A percentile compares a stretch with the other conserved stretches of the same genome.
phyloP scores from a whole-genome alignment of 1,140 invertebrate genomes.

The Hycleus phaleratus region DNA sequence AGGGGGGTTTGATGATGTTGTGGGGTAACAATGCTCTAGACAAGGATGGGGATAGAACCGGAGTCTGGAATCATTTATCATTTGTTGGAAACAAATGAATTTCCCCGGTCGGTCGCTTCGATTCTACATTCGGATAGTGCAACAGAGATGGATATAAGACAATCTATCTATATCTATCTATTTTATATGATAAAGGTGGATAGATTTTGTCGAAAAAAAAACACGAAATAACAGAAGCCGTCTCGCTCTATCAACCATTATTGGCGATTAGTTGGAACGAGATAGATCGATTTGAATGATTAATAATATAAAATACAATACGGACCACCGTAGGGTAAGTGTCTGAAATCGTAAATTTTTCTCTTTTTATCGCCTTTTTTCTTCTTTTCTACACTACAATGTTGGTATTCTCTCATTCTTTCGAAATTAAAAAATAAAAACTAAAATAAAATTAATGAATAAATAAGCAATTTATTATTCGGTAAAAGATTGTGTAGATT shows the following conservation, averaged over 20 bases:
- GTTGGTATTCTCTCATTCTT: no score
- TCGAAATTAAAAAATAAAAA: constrained; percentile 1
- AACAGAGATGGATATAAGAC: constrained; percentile 2
- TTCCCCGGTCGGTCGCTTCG: constrained; percentile 22
- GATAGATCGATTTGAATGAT: constrained; percentile 19
- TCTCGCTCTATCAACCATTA: neutral
- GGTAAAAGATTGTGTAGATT: neutral
- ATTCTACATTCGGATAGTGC: constrained; percentile 27
- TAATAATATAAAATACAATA: constrained; percentile 27
- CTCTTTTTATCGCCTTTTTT: neutral
- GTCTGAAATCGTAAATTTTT: neutral
- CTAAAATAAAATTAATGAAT: constrained; percentile 15
- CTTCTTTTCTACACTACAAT: no score
- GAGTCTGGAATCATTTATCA: constrained; percentile 30
- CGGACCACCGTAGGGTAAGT: constrained; percentile 13
- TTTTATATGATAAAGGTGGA: no score
- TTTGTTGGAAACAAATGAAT: constrained; percentile 35
- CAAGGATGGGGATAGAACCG: neutral
- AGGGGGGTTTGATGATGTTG: no score
- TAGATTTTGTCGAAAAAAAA: neutral
- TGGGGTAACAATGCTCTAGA: no score
- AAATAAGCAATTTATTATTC: constrained; percentile 18
- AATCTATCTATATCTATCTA: neutral
- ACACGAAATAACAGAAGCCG: constrained; percentile 5
- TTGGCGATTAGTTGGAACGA: neutral